Base-by-base conservation (phyloP, 2,113 vertebrate genomes). In the Alligator mississippiensis region DNA sequence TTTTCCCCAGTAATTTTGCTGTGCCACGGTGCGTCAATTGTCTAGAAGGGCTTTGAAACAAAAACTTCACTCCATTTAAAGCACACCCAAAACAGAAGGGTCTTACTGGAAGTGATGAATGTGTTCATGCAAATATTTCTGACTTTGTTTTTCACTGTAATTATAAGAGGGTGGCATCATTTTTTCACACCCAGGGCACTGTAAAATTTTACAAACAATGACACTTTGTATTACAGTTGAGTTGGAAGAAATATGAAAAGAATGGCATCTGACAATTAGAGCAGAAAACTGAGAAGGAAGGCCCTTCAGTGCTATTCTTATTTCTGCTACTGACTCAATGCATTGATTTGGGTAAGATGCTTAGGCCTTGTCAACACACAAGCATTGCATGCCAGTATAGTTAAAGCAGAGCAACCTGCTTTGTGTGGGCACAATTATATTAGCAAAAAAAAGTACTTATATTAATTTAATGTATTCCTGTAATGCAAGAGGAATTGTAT, bases 331-430 rank as follows among this genome's bases (percentile, higher is more conserved):
- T 94, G 93, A 88, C 80, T 95, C 89, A 62, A 34, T 96, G 21
- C 58, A 17, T 64, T 6, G 89, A 92, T 90, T 93, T 94, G 94
- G 80, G 75, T 97, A 94, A 95, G 92, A 89, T 96, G 93, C 64
- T 90, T 80, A n/a, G 78, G 87, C 64, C 82, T 96, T 96, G 95
- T 95, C 96, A 89, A 38, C 77, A 88, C 70, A 77, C 86, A 94
- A 95, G 90, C 87, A 88, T 92, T 95, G 77, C 77, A 66, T 80
- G 66, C 72, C 77, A 77, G 61, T 77, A 94, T 88, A 92, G 82
- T 77, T 47, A 88, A 86, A 93, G 83, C 91, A 86, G 77, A 80
- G 86, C 83, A 86, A 59, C 84, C 68, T 64, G 77, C 47, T 21
- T 57, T 25, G 24, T 61, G 77, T 92, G 95, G 88, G 28, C 54